These are phyloP conservation scores for Saccostrea echinata DNA, from an alignment of 1,140 invertebrate genomes.

Conservation along the genomic window DNA sequence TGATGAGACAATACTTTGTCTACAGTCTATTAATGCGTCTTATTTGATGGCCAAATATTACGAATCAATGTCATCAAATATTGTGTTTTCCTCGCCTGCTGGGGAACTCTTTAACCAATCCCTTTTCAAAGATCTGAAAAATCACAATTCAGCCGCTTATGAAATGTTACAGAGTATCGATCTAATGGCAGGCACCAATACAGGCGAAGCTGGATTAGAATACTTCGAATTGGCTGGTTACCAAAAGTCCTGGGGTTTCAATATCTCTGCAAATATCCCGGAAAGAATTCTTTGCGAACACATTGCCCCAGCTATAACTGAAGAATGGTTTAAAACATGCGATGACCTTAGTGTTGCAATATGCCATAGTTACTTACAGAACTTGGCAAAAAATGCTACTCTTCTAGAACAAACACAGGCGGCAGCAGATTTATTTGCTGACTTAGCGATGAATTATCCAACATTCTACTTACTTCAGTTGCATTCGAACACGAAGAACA, in stretches of 20 bases:
- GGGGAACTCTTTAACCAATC: constrained; percentile 46
- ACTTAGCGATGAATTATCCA: constrained; percentile 28
- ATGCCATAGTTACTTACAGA: constrained; percentile 11
- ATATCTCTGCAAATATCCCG: constrained; percentile 37
- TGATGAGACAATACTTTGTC: constrained; percentile 38
- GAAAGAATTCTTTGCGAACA: constrained; percentile 28
- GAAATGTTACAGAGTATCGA: constrained; percentile 51
- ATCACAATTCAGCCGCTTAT: neutral
- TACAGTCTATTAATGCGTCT: neutral
- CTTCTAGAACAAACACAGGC: neutral
- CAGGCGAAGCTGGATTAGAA: constrained; percentile 43
- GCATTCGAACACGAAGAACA: neutral
- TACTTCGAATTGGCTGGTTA: constrained; percentile 7
- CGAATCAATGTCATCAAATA: neutral
- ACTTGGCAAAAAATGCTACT: neutral
- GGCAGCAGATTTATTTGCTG: constrained; percentile 27
- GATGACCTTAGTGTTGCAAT: constrained; percentile 30
- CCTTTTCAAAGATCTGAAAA: constrained; percentile 3
- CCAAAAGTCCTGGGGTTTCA: neutral
- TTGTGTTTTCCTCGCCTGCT: constrained; percentile 37
- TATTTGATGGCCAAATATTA: constrained; percentile 15
- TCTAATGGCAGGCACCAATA: constrained; percentile 52
- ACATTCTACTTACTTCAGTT: constrained; percentile 12
- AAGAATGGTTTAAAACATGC: neutral
- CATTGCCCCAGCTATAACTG: neutral